A percentile compares a stretch with the other conserved stretches of the same genome.
Conservation (phyloP, 1,140 invertebrate species). For the Anastrepha obliqua region DNA sequence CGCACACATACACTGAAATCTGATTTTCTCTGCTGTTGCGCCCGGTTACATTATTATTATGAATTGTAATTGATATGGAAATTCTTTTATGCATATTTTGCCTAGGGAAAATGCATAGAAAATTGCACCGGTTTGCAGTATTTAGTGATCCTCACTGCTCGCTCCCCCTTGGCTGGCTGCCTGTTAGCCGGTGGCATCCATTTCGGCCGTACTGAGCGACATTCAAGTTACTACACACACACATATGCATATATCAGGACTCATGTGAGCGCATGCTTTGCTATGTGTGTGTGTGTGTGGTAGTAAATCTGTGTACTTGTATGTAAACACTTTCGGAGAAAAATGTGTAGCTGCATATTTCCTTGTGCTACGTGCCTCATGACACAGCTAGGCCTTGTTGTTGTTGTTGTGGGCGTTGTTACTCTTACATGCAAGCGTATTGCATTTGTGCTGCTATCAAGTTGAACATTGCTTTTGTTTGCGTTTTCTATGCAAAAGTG, state of each 20-base stretch:
- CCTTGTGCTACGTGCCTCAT: constrained; percentile 8
- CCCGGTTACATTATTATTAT: constrained; percentile 54
- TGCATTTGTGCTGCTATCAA: constrained; percentile 12
- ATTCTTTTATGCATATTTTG: constrained; percentile 53
- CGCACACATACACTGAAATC: background rate
- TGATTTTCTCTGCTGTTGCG: constrained; percentile 39
- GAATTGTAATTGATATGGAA: constrained; percentile 58
- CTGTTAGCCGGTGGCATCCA: background rate
- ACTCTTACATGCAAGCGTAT: background rate
- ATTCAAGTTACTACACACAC: background rate
- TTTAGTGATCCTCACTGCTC: background rate
- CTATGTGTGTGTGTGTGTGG: background rate
- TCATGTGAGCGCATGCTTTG: background rate
- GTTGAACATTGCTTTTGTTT: constrained; percentile 31
- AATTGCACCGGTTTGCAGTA: constrained; percentile 35
- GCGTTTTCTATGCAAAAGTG: background rate
- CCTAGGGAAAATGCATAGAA: constrained; percentile 48
- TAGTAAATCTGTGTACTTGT: constrained; percentile 19
- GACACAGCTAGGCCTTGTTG: background rate
- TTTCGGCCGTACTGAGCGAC: background rate
- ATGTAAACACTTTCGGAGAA: constrained; percentile 15
- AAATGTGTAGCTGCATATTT: constrained; percentile 41
- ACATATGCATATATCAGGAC: background rate
- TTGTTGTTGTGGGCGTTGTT: background rate
- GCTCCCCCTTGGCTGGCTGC: background rate